Evolutionary conservation across 1,140 invertebrate species (phyloP), one percentile per base, ranked within the genome.

Genomic region (Drosophila nasuta): DNA sequence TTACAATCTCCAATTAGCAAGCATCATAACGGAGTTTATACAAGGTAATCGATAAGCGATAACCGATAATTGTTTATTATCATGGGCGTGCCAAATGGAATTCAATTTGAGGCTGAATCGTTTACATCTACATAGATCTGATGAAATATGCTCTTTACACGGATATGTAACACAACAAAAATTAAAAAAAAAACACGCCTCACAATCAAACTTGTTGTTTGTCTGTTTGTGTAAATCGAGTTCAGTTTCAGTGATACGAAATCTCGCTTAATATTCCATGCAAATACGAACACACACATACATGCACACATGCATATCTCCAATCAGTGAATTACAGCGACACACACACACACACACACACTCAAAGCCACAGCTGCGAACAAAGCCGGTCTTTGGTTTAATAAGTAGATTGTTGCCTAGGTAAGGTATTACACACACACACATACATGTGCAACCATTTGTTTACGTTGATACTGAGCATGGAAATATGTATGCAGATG

Each of bases 221-320:
- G 35, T 38, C 7, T 38, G 35, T 38, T 11, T 38, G 54, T 56
- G 15, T 41, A n/a, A 30, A 17, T 49, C 59, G 60, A 56, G 49
- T 57, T 64, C 51, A 57, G 28, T 49, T 48, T 38, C 28, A 56
- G 41, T 43, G 68, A 64, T 71, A 56, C 8, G 49, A 70, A 70
- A 70, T 71, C 59, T 41, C 51, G 59, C 60, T 71, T 71, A 64
- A 63, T 71, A 71, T 71, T 71, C 60, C 68, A 71, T 71, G 51
- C 59, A 71, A 71, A 71, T 65, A 43, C 49, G 13, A 8, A 33
- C 33, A 33, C 33, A 33, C 45, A 46, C 3, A 15, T 15, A 46
- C 45, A 46, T 3, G 28, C 17, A 5, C 25, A 43, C 20, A 30
- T 7, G 28, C 28, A 57, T 38, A 57, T 35, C 52, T 45, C 11